Evolutionary conservation across 1,140 invertebrate species (phyloP).

Genomic region (fruit fly (Drosophila melanogaster)): Release_6_plus_ISO1_MT NC_004354.4:2975001-2975500

Average conservation of each 20-base stretch:
- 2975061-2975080: conserved; percentile 63
- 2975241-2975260: conserved; percentile 63
- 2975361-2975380: background rate
- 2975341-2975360: background rate
- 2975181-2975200: conserved; percentile 7
- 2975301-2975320: conserved; percentile 68
- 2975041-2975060: conserved; percentile 71
- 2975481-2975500: background rate
- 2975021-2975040: conserved; percentile 56
- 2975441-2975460: conserved; percentile 27
- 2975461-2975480: conserved; percentile 6
- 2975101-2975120: conserved; percentile 11
- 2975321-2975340: background rate
- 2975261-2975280: conserved; percentile 74
- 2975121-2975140: conserved; percentile 56
- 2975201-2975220: conserved; percentile 19
- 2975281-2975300: conserved; percentile 79
- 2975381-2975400: conserved; percentile 75
- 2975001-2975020: conserved; percentile 28
- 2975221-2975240: conserved; percentile 33
- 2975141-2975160: conserved; percentile 66
- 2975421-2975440: conserved; percentile 32
- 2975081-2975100: conserved; percentile 77
- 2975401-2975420: conserved; percentile 16
- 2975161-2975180: conserved; percentile 35